Percentiles rank a stretch among this genome's conserved stretches.
Conservation (phyloP, 2,888 invertebrate genomes). For the Tipula unca region DNA sequence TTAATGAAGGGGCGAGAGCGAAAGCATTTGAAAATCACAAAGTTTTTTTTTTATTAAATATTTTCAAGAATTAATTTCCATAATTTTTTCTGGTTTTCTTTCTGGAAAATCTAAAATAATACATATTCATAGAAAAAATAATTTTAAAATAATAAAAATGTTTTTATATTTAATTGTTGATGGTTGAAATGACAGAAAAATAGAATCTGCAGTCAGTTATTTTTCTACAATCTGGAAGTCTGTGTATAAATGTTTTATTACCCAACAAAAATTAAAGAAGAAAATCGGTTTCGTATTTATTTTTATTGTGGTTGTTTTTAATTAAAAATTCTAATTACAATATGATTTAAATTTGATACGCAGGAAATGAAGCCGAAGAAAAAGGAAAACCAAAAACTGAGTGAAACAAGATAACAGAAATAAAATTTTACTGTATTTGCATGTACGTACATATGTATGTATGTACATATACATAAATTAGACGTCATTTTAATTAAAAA, state of each 20-base stretch:
- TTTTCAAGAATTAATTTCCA: not conserved
- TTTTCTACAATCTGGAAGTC: not conserved
- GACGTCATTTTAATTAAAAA: not conserved
- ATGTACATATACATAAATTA: not conserved
- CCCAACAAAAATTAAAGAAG: not conserved
- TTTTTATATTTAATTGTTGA: not conserved
- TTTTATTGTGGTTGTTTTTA: not conserved
- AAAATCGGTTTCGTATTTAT: not conserved
- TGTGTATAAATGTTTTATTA: not conserved
- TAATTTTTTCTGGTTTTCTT: not conserved
- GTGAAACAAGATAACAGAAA: not conserved
- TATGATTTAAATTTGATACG: not conserved
- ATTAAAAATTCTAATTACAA: not conserved
- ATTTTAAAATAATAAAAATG: not conserved
- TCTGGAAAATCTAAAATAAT: not conserved
- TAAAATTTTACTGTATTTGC: not conserved
- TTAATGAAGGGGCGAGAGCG: not conserved
- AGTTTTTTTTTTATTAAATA: not conserved
- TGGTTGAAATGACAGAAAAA: not conserved
- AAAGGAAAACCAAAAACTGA: not conserved
- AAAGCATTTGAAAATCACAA: not conserved
- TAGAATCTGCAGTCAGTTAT: not conserved
- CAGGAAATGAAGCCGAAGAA: not conserved
- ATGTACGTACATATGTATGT: no score
- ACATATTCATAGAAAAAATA: not conserved